Evolutionary conservation across 2,888 invertebrate genomes (phyloP), one percentile per base, ranked within the genome.

Genomic region (Cerastis leucographa): DNA sequence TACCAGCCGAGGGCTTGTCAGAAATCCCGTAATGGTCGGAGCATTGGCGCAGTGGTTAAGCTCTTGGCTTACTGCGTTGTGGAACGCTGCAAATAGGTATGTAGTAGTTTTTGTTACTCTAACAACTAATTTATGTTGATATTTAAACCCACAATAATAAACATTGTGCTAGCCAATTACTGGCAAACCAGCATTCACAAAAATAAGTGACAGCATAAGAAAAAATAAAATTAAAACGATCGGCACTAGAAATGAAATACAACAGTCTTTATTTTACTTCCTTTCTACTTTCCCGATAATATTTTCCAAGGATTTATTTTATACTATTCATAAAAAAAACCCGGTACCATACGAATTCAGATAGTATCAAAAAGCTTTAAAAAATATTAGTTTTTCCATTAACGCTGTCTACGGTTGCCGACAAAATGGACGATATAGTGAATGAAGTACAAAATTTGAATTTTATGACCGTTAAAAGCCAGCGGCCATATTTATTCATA

Each of bases 401-500:
- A 74, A 75, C 71, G 46, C 64, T 44, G 74, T 74, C 72, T 66
- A 73, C 61, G 17, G 54, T 51, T 65, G 61, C 65, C 71, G 77
- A 78, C 83, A 69, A 82, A 83, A 78, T 69, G 83, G 70, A 75
- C 66, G 70, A 75, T 68, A 76, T 62, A 78, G 72, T 65, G 84
- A 75, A 83, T 75, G 71, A 79, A 73, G 62, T 71, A 71, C 73
- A 64, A 71, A 83, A 86, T 84, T 83, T 62, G 70, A 79, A 83
- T 76, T 83, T 83, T 69, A 81, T 76, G 64, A 49, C 64, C 73
- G 79, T 71, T 83, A 84, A 84, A 84, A 84, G 83, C 85, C 42
- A 35, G 71, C 51, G 25, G 83, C 78, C 71, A 83, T 85, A 73
- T 83, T 76, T 84, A 85, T 85, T 85, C 83, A 85, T 78, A 85